Evolutionary conservation across 2,113 vertebrate genomes (phyloP), one percentile per base, ranked within the genome.

Genomic region (Rhagologus leucostigma): DNA sequence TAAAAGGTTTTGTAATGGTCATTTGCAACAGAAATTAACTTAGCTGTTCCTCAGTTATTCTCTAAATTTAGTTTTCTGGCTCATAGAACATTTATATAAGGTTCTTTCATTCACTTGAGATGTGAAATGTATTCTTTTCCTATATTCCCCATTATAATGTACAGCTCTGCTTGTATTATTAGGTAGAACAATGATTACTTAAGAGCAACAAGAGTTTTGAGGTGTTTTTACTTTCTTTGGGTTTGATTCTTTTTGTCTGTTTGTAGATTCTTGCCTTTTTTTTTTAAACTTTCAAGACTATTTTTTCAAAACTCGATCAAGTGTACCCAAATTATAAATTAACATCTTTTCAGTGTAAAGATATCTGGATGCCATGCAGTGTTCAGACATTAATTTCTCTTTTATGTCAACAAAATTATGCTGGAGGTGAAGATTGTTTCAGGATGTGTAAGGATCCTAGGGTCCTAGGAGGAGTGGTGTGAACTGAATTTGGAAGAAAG

Each of bases 191-290:
- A 21, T 18, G 16, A 44, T 44, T 4, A n/a, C 5, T 21, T 57
- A 18, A 55, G 23, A 68, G 16, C 13, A 86, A 17, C 6, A 63
- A 24, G 26, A 55, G 16, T 19, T 68, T 59, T 11, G 6, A 7
- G 7, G 2, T 33, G 1, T 0, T 41, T 55, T 87, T 29, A 1
- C 7, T 32, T 55, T 20, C 5, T 41, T 74, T 50, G 15, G 1
- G 11, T 42, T 64, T 20, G 11, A 32, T 57, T 42, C 1, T 24
- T 56, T 69, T 57, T 71, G 4, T 33, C 44, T 60, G 5, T 44
- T 41, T 69, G 6, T 41, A 44, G 5, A 4, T n/a, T 46, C 9
- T 52, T 65, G 35, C 7, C 2, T 9, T 46, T 55, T 22, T 21
- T 53, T 57, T 52, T 60, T 68, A 57, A 7, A 64, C 3, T 73